Conservation (phyloP, 2,797 vertebrate species). For the Morelia viridis region DNA sequence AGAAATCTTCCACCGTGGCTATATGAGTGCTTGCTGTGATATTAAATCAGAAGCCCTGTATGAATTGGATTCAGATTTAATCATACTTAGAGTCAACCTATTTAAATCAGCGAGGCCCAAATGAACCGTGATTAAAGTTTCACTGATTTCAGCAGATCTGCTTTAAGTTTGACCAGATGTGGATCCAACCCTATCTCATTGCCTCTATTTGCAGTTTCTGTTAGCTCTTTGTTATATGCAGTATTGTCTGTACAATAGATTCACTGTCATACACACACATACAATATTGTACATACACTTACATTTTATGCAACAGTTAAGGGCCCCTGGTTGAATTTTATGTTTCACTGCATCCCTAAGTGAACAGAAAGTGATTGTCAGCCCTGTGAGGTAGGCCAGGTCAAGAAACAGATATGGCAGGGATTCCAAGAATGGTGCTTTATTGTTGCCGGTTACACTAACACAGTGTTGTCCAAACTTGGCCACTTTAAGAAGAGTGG, state of each 20-base stretch:
- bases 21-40: constrained; percentile 25
- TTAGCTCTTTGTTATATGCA: background rate
- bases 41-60: constrained; percentile 16
- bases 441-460: too few species aligned
- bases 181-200: constrained; percentile 13
- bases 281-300: background rate
- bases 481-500: too few species aligned
- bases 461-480: too few species aligned
- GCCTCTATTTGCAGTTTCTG: constrained; percentile 21
- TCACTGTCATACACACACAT: background rate
- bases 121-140: background rate
- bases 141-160: background rate
- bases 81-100: background rate
- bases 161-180: background rate
- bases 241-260: background rate
- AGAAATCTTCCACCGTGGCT: background rate
- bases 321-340: too few species aligned
- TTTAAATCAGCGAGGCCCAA: background rate
- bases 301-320: background rate
- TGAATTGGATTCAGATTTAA: background rate
- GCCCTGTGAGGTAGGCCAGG: too few species aligned
- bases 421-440: too few species aligned
- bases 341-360: too few species aligned
- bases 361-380: too few species aligned
- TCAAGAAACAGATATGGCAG: too few species aligned